These are phyloP conservation scores for Anas bernieri DNA, from an alignment of 2,797 vertebrate species.

Conservation along the genomic window DNA sequence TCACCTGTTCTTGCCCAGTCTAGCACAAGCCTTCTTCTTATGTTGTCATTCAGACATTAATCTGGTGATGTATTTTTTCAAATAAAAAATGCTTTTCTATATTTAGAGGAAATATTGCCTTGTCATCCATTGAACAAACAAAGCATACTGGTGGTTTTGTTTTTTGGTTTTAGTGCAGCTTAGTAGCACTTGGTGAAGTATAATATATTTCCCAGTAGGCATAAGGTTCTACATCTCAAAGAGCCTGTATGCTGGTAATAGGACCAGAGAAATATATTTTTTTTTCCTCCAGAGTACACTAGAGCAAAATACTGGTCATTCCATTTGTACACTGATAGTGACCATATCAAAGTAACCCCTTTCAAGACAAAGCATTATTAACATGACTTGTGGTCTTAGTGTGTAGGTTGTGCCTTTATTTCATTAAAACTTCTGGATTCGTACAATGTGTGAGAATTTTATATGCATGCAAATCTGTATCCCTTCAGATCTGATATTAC, in stretches of 20 bases:
- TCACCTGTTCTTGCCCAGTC: neutral
- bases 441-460: accelerated
- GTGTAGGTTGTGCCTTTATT: neutral
- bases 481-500: neutral
- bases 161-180: neutral
- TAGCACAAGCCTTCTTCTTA: neutral
- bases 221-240: neutral
- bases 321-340: neutral
- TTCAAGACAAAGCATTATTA: neutral
- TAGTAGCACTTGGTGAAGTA: neutral
- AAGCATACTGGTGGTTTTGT: neutral
- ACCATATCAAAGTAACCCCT: neutral
- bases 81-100: neutral
- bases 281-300: neutral
- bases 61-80: neutral
- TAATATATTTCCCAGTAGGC: neutral
- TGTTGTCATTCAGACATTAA: neutral
- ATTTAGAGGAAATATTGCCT: neutral
- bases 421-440: neutral
- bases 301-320: neutral
- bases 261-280: neutral
- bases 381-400: neutral
- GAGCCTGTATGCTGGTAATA: neutral
- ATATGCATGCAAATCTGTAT: neutral
- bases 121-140: neutral